Base-by-base conservation (phyloP, 2,113 vertebrate genomes). In the Alligator sinensis region DNA sequence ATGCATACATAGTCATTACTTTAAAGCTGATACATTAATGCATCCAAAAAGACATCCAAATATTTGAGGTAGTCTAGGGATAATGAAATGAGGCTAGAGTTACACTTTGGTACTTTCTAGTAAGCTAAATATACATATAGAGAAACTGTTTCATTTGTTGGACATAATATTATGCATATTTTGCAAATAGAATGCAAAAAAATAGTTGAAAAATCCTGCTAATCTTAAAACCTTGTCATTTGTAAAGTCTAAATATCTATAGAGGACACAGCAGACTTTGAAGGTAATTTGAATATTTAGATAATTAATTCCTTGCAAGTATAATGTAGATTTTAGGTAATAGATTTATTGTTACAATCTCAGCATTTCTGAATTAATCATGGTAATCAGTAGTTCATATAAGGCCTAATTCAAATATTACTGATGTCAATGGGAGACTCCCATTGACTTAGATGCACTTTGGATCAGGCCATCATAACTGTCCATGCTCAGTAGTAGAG, bases 11-110 rank as follows among this genome's bases (percentile, higher is more conserved):
- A 95, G 72, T 96, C 95, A 90, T 92, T 95, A 77, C 84, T 92
- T 96, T 89, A 97, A 96, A 96, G 78, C 54, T 14, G 3, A 63
- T 96, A 78, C 92, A 95, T 90, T 97, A 96, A 96, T 95, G 97
- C 95, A 93, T 90, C 79, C 80, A 90, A 78, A 91, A 96, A 89
- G 92, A 72, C 79, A 91, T 96, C 85, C 91, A 85, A 93, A 61
- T 95, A 88, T 81, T 95, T 84, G 30, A 96, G 87, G 25, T 80
- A 96, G 93, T 94, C 80, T 96, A 97, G 89, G 93, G 91, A 95
- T 96, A 98, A 97, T 96, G 95, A 97, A 97, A 94, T 94, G 66
- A 92, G 94, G 62, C 79, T 94, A 63, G 88, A 96, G 90, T 94
- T 96, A 92, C 87, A 96, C 86, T 89, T 95, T 89, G 94, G 79